These are phyloP conservation scores for Argyresthia goedartella DNA, from an alignment of 2,888 invertebrate genomes.

Conservation along the genomic window DNA sequence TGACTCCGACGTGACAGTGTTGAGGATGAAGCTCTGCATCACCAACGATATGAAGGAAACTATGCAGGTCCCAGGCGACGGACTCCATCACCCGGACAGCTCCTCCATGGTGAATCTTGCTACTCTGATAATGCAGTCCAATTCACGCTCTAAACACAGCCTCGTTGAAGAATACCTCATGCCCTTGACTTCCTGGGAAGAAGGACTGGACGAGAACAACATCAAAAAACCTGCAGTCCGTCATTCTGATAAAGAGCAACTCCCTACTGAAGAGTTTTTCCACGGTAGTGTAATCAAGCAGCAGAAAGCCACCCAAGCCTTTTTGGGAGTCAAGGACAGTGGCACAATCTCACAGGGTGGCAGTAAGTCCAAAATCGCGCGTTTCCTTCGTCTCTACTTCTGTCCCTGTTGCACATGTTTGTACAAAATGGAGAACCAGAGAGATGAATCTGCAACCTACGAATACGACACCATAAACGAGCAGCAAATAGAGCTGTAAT, in stretches of 20 bases:
- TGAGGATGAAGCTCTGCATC: slow-evolving; percentile 56
- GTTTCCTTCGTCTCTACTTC: slow-evolving; percentile 52
- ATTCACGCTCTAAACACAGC: slow-evolving; percentile 43
- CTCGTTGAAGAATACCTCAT: slow-evolving; percentile 63
- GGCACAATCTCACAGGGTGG: slow-evolving; percentile 19
- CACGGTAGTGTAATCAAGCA: not conserved
- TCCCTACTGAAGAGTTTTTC: not conserved
- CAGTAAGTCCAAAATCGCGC: slow-evolving; percentile 44
- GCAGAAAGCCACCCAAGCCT: not conserved
- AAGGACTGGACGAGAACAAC: slow-evolving; percentile 18
- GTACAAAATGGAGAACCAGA: slow-evolving; percentile 38
- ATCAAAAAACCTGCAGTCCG: slow-evolving; percentile 18
- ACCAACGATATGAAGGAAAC: slow-evolving; percentile 50
- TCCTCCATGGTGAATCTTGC: slow-evolving; percentile 72
- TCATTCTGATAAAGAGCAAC: not conserved
- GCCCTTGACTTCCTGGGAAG: slow-evolving; percentile 71
- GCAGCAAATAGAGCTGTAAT: too few species aligned
- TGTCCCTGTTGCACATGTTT: slow-evolving; percentile 59
- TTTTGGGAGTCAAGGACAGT: too few species aligned
- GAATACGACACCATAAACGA: too few species aligned
- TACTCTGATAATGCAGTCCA: slow-evolving; percentile 58
- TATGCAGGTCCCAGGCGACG: slow-evolving; percentile 65
- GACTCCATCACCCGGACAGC: slow-evolving; percentile 66
- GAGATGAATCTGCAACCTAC: not conserved
- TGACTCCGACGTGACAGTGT: slow-evolving; percentile 72